Base-by-base conservation (phyloP, 2,113 vertebrate genomes). In the Ammodytes marinus region DNA sequence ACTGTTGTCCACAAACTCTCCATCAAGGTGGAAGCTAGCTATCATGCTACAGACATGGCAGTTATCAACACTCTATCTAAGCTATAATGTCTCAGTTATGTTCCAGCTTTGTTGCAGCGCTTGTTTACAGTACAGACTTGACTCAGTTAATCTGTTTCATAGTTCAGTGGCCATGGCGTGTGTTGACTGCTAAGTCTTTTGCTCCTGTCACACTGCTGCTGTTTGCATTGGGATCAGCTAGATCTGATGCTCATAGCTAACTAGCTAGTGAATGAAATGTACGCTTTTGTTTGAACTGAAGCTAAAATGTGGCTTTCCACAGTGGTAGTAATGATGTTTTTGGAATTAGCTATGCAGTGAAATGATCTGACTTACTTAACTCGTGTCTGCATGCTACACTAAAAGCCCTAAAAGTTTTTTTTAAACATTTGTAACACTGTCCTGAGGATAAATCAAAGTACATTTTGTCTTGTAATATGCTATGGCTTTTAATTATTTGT, bases 401-500 rank as follows among this genome's bases (percentile, higher is more conserved):
- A 27, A 27, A 27, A 27, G 27, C 27, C 27, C 27, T 27, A 27
- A 27, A 27, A 27, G 1, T 27, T 27, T 27, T 27, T 27, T 27
- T 27, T 27, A 27, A 27, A 27, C 27, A 27, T 27, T 27, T 27
- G 27, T 27, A 27, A 27, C 27, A 27, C 27, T 27, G 27, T 27
- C 27, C 27, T 27, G 27, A 27, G 27, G 2, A 27, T 27, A 27
- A 27, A 27, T 27, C 27, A 27, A 27, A 27, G 27, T 27, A 27
- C 27, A 27, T 27, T 27, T 27, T 27, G 27, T 27, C 14, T n/a
- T 60, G 64, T 14, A 66, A 69, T 77, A 71, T 39, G 59, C 39
- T 74, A 10, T 40, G 13, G 40, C 64, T 60, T 55, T 40, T 47
- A 45, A 60, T 71, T 54, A 66, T 67, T 8, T 63, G 47, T 52